These are phyloP conservation scores for Steatornis caripensis DNA, from an alignment of 2,113 vertebrate genomes.

Conservation along the genomic window DNA sequence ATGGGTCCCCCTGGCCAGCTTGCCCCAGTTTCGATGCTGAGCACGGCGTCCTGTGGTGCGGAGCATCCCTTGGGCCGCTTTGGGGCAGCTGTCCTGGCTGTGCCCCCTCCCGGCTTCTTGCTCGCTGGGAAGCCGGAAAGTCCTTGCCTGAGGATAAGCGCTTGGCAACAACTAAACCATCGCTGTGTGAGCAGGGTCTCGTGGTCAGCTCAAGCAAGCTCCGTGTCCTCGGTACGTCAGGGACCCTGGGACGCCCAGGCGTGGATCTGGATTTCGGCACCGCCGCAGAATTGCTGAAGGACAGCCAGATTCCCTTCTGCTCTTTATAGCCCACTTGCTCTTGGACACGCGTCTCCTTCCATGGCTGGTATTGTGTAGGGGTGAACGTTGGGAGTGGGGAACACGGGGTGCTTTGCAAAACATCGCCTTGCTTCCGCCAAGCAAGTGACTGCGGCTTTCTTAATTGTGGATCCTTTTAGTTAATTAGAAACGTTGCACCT, in stretches of 20 bases:
- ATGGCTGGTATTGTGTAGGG: neutral
- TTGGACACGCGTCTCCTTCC: accelerated
- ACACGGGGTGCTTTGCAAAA: neutral
- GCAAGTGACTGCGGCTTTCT: neutral
- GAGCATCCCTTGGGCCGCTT: too few species aligned
- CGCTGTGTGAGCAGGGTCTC: neutral
- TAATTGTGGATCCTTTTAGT: slow-evolving; percentile 18
- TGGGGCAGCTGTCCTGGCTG: too few species aligned
- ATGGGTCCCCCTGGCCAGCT: too few species aligned
- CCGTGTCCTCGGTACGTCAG: accelerated
- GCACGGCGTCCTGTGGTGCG: too few species aligned
- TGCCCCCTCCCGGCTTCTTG: too few species aligned
- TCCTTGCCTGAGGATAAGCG: too few species aligned
- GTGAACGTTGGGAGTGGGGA: neutral
- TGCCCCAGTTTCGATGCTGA: too few species aligned
- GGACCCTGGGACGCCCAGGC: neutral
- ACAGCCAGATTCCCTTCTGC: accelerated
- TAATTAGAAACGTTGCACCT: slow-evolving; percentile 9
- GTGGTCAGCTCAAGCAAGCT: neutral
- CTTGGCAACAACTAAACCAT: too few species aligned
- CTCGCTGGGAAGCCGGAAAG: too few species aligned
- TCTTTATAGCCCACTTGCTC: accelerated
- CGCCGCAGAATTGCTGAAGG: accelerated
- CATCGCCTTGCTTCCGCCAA: neutral
- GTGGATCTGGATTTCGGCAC: neutral